Conservation (phyloP, 2,888 invertebrate species). For the Chrysina gloriosa region DNA sequence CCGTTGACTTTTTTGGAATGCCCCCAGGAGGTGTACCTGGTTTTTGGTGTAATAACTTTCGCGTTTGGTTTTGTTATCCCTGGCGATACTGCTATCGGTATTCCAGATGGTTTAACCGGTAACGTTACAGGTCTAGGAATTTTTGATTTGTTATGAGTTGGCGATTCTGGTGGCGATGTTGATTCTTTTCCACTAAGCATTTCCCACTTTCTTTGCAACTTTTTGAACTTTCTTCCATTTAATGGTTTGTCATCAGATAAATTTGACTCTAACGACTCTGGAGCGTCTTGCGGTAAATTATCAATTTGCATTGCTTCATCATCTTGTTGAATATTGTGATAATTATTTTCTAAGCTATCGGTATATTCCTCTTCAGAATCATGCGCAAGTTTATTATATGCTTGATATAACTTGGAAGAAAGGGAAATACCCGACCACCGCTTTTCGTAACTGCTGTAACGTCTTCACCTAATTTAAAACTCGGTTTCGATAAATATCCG, state of each 20-base stretch:
- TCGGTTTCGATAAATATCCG: conserved; percentile 55
- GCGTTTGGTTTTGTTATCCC: conserved; percentile 47
- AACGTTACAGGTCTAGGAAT: conserved; percentile 82
- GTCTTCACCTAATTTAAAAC: conserved; percentile 63
- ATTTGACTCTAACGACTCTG: conserved; percentile 62
- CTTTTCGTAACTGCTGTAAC: conserved; percentile 68
- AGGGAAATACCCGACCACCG: conserved; percentile 80
- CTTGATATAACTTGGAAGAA: conserved; percentile 78
- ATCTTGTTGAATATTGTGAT: conserved; percentile 31
- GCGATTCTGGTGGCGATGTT: conserved; percentile 59
- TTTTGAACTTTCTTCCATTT: conserved; percentile 77
- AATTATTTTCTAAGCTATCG: conserved; percentile 74
- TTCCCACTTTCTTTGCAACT: conserved; percentile 85
- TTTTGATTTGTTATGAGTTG: conserved; percentile 72
- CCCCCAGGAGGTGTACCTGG: conserved; percentile 59
- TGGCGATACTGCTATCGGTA: conserved; percentile 67
- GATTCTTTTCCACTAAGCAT: conserved; percentile 73
- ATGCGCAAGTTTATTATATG: conserved; percentile 75
- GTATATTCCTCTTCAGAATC: conserved; percentile 78
- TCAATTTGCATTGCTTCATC: conserved; percentile 35
- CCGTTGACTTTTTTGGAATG: conserved; percentile 42
- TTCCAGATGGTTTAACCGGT: conserved; percentile 74
- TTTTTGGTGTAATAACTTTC: conserved; percentile 58
- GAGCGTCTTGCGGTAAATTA: conserved; percentile 53
- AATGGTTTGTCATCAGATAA: conserved; percentile 62